A percentile compares a stretch with the other conserved stretches of the same genome.
phyloP scores from a whole-genome alignment of 2,797 vertebrate species.

The Bradypodion pumilum region DNA sequence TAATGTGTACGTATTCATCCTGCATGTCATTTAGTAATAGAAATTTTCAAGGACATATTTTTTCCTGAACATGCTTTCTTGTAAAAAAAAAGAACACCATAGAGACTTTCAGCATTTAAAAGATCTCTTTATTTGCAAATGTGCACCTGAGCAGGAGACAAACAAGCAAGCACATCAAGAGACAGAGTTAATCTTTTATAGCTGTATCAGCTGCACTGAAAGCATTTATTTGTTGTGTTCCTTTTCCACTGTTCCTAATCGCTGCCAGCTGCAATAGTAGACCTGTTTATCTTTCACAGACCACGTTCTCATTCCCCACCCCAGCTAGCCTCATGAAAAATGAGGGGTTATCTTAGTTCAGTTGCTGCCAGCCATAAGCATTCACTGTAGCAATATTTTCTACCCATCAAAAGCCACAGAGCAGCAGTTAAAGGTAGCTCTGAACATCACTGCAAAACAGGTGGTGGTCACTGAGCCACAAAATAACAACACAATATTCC shows the following conservation, averaged over 20 bases:
- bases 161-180: background rate
- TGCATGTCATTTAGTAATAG: background rate
- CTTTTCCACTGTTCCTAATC: background rate
- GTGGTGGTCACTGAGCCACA: background rate
- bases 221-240: background rate
- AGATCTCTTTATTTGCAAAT: background rate
- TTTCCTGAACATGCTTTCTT: background rate
- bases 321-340: background rate
- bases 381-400: background rate
- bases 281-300: background rate
- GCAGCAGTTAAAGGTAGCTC: background rate
- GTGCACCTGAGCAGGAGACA: background rate
- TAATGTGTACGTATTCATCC: too few relatives aligned
- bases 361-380: background rate
- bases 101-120: background rate
- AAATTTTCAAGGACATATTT: background rate
- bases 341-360: background rate
- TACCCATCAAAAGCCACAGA: background rate
- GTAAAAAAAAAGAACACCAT: background rate
- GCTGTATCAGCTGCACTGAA: background rate
- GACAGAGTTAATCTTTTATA: background rate
- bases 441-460: background rate
- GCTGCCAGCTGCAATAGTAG: too few relatives aligned
- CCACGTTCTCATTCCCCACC: background rate
- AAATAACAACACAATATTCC: background rate